phyloP scores from a whole-genome alignment of 2,797 vertebrate genomes.

The Coranthus polyacanthus region DNA sequence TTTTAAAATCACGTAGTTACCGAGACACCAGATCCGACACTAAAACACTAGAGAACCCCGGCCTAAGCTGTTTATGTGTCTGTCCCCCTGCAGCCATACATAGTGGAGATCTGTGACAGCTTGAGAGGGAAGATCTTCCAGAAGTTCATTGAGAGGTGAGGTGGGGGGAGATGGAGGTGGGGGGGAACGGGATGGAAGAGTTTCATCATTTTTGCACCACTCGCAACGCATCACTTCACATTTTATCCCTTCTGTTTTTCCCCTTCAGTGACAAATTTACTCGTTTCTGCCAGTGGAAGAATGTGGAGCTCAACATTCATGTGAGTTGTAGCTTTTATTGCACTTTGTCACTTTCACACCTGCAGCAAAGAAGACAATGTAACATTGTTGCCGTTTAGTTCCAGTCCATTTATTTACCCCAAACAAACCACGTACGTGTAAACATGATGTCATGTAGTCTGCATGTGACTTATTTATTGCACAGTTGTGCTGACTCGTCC shows the following conservation, averaged over 20 bases:
- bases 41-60: neutral
- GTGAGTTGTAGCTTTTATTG: conserved; percentile 84
- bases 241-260: neutral
- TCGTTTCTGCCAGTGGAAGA: conserved; percentile 99
- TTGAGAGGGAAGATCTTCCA: conserved; percentile 95
- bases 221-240: neutral
- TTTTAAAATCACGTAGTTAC: conserved; percentile 2
- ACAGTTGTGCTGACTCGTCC: conserved; percentile 2
- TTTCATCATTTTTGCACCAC: neutral
- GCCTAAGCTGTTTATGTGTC: conserved; percentile 7
- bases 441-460: neutral
- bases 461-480: neutral
- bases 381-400: neutral
- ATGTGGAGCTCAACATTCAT: conserved; percentile 98
- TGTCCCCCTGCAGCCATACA: conserved; percentile 89
- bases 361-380: neutral
- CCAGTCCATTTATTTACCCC: conserved; percentile 6
- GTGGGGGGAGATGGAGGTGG: no score
- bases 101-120: conserved; percentile 97
- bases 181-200: neutral
- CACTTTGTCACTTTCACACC: neutral
- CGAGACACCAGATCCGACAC: neutral
- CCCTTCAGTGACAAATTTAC: conserved; percentile 95
- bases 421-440: neutral
- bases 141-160: conserved; percentile 97